phyloP scores from a whole-genome alignment of 1,140 invertebrate genomes.

The Pachypsylla venusta region DNA sequence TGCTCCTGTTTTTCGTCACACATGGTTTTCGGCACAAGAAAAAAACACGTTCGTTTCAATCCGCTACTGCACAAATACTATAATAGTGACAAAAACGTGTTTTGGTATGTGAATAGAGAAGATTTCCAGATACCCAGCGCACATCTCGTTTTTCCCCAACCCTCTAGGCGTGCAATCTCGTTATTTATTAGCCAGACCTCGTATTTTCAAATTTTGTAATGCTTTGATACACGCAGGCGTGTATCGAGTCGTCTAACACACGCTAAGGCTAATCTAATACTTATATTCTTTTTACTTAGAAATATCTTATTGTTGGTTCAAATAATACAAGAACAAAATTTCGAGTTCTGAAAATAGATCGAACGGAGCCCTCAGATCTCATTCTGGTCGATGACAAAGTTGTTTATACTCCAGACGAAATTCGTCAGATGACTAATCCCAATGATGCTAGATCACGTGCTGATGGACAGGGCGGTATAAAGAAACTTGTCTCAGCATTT shows the following conservation, averaged over 20 bases:
- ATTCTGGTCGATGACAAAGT: conserved; percentile 78
- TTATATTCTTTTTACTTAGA: conserved; percentile 38
- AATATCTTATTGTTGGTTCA: conserved; percentile 83
- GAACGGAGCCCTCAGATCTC: conserved; percentile 68
- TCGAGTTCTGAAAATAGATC: conserved; percentile 82
- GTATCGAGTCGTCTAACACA: neutral
- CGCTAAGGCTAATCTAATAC: too few relatives aligned
- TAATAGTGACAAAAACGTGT: too few relatives aligned
- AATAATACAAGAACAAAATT: conserved; percentile 87
- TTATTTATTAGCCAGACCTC: too few relatives aligned
- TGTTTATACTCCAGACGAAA: conserved; percentile 77
- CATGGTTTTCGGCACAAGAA: too few relatives aligned
- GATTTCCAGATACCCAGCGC: too few relatives aligned
- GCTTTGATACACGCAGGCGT: neutral
- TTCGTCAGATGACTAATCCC: conserved; percentile 58
- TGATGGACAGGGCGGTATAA: conserved; percentile 32
- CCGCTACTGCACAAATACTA: too few relatives aligned
- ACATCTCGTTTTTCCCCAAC: neutral
- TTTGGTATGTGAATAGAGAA: too few relatives aligned
- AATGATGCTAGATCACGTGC: conserved; percentile 61
- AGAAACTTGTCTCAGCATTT: conserved; percentile 73
- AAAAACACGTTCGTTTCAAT: too few relatives aligned
- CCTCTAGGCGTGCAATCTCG: too few relatives aligned
- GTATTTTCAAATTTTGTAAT: neutral
- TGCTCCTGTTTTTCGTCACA: too few relatives aligned